Evolutionary conservation across 53 echinoderm and acorn worm species (phyloP).

Genomic region (Henricia sp.): DNA sequence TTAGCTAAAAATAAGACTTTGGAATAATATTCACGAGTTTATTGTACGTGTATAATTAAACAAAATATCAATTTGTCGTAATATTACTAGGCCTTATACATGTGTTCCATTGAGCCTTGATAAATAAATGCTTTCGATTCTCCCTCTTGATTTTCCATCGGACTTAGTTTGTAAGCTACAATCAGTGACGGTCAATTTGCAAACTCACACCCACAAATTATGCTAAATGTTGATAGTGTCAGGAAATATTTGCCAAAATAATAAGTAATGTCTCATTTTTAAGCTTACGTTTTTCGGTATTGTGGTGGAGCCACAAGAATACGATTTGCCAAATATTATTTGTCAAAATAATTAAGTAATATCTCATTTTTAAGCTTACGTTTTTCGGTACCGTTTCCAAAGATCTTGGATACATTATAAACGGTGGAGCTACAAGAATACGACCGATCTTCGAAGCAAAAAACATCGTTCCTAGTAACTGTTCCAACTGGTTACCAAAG

Average conservation of each 20-base stretch:
- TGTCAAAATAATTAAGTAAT: not conserved
- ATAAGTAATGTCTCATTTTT: not conserved
- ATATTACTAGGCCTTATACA: no score
- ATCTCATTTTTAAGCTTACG: constrained; percentile 11
- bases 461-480: constrained; percentile 80
- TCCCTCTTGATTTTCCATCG: no score
- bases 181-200: no score
- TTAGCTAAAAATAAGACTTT: no score
- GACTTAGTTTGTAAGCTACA: no score
- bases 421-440: constrained; percentile 86
- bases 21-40: no score
- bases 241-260: not conserved
- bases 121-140: no score
- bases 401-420: constrained; percentile 77
- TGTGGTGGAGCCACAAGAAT: constrained; percentile 83
- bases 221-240: no score
- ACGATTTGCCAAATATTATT: constrained; percentile 33
- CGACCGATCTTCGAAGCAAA: constrained; percentile 83
- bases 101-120: no score
- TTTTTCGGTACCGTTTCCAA: constrained; percentile 34
- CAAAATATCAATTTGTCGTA: no score
- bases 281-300: constrained; percentile 35
- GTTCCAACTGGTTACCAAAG: constrained; percentile 95
- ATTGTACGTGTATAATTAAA: no score
- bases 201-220: no score